Percentiles rank a stretch among this genome's conserved stretches.
Evolutionary conservation across 2,113 vertebrate genomes (phyloP).

Genomic region (Illadopsis cleaveri): DNA sequence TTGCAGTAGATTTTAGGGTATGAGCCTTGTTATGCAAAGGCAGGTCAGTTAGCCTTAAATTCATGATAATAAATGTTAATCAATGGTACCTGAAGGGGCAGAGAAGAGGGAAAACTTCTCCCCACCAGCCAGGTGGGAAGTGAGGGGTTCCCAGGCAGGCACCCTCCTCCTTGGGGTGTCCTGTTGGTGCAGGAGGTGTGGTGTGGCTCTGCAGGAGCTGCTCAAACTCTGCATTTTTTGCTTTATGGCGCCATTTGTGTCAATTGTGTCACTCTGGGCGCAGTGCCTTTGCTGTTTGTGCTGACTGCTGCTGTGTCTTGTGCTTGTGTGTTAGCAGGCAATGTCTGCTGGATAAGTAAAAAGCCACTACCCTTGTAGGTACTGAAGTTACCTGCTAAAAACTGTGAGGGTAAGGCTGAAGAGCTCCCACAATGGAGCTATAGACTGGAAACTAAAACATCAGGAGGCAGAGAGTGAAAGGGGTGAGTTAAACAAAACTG

Average conservation of each 20-base stretch:
- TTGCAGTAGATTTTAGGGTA: neutral
- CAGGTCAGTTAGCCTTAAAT: neutral
- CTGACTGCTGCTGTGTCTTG: neutral
- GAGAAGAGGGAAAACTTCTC: neutral
- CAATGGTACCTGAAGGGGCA: neutral
- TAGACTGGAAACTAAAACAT: neutral
- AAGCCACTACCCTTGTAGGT: neutral
- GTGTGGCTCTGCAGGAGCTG: neutral
- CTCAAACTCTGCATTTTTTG: neutral
- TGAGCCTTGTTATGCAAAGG: neutral
- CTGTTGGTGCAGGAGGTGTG: neutral
- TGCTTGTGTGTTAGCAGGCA: too few relatives aligned
- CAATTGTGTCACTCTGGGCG: fast-evolving
- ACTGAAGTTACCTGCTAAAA: neutral
- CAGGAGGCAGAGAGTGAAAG: neutral
- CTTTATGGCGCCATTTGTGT: fast-evolving
- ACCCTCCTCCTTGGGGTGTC: neutral
- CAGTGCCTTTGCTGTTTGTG: fast-evolving
- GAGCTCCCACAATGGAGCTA: neutral
- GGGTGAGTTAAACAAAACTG: neutral
- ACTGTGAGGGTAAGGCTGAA: neutral
- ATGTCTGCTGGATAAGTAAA: neutral
- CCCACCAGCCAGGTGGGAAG: neutral
- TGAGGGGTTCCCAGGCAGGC: neutral
- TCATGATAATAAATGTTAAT: neutral